phyloP scores from a whole-genome alignment of 2,888 invertebrate genomes.

The Chrysolina oricalcia region DNA sequence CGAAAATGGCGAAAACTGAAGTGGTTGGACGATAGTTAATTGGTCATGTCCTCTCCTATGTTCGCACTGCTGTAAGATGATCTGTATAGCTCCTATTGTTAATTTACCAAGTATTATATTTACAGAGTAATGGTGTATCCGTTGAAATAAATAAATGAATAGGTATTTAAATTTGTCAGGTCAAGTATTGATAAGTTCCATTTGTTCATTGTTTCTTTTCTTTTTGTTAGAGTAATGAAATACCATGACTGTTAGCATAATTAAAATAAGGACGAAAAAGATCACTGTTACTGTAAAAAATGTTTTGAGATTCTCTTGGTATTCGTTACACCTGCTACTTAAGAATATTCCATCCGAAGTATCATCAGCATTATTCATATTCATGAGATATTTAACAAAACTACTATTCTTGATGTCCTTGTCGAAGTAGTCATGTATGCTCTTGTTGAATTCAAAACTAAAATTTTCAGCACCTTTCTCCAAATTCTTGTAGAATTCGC shows the following conservation, averaged over 20 bases:
- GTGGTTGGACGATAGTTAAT: no score
- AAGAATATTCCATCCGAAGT: neutral
- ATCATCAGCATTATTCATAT: constrained; percentile 29
- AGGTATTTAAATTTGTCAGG: no score
- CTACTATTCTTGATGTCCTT: constrained; percentile 33
- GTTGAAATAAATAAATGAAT: no score
- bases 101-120: no score
- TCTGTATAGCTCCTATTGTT: no score
- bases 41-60: no score
- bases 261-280: constrained; percentile 14
- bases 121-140: no score
- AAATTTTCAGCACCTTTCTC: constrained; percentile 17
- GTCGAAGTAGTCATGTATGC: constrained; percentile 30
- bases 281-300: neutral
- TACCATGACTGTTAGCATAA: neutral
- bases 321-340: constrained; percentile 35
- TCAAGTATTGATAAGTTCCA: constrained; percentile 32
- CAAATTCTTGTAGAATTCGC: constrained; percentile 33
- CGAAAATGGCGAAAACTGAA: no score
- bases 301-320: constrained; percentile 28
- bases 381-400: constrained; percentile 33
- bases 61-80: no score
- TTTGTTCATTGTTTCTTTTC: constrained; percentile 23
- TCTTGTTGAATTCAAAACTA: neutral
- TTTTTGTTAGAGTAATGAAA: constrained; percentile 1